Conservation (phyloP, 2,888 invertebrate species). For the Eledona agricola region DNA sequence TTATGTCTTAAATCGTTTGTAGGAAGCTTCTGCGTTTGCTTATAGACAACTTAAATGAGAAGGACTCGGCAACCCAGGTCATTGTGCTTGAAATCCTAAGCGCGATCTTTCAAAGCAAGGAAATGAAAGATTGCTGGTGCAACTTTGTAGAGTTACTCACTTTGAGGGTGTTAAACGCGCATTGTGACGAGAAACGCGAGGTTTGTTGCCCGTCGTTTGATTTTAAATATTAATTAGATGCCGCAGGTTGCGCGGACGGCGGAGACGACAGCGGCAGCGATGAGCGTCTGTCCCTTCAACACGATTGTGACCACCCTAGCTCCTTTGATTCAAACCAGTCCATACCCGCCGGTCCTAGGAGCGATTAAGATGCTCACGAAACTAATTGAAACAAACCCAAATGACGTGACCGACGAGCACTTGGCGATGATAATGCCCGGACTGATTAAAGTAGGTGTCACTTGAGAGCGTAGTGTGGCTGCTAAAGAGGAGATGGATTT, state of each 20-base stretch:
- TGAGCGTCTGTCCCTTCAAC: constrained; percentile 81
- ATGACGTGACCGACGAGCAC: constrained; percentile 77
- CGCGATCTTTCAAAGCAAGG: constrained; percentile 83
- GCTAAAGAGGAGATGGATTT: constrained; percentile 41
- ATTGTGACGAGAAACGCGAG: constrained; percentile 76
- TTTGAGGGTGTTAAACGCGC: constrained; percentile 87
- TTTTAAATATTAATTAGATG: constrained; percentile 35
- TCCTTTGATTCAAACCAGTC: constrained; percentile 89
- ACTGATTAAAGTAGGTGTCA: constrained; percentile 75
- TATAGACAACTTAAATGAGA: constrained; percentile 74
- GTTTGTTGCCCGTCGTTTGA: constrained; percentile 50
- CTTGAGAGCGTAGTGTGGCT: neutral
- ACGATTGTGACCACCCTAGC: constrained; percentile 73
- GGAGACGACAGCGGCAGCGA: constrained; percentile 77
- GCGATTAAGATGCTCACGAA: constrained; percentile 92
- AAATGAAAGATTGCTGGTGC: constrained; percentile 81
- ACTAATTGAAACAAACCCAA: constrained; percentile 79
- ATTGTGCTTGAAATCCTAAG: constrained; percentile 82
- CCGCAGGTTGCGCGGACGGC: constrained; percentile 81
- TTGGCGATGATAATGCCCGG: constrained; percentile 87
- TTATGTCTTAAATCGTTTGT: no score
- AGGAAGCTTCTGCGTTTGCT: constrained; percentile 79
- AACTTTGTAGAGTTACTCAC: constrained; percentile 92
- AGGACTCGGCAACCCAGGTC: constrained; percentile 71
- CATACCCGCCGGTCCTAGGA: constrained; percentile 87